Conservation (phyloP, 2,113 vertebrate species). For the Alaudala cheleensis region DNA sequence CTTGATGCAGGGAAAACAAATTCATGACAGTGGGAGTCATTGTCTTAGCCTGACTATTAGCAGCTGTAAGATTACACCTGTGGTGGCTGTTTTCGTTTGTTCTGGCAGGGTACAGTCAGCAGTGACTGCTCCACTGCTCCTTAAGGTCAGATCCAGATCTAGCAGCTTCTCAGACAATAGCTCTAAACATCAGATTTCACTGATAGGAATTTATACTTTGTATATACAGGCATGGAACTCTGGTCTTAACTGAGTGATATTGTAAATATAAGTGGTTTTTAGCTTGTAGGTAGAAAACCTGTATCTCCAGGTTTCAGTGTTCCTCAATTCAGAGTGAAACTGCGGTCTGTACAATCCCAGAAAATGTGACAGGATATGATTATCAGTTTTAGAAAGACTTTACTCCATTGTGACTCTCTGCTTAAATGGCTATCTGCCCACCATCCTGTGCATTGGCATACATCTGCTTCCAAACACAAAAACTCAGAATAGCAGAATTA, state of each 20-base stretch:
- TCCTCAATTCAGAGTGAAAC: neutral
- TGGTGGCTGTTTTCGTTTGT: neutral
- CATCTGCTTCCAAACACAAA: neutral
- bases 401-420: neutral
- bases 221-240: neutral
- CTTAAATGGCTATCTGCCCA: neutral
- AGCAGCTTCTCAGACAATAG: neutral
- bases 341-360: neutral
- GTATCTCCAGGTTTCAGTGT: rapidly evolving
- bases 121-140: neutral
- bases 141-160: neutral
- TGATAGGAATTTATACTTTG: neutral
- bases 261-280: neutral
- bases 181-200: neutral
- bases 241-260: neutral
- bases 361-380: neutral
- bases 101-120: neutral
- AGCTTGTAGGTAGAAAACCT: neutral
- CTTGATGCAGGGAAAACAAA: neutral
- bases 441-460: rapidly evolving
- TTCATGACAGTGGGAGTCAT: neutral
- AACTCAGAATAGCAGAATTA: neutral
- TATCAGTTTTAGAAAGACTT: neutral
- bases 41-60: neutral
- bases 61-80: neutral